Conservation (phyloP, 2,113 vertebrate genomes). For the Irena cyanogastra region DNA sequence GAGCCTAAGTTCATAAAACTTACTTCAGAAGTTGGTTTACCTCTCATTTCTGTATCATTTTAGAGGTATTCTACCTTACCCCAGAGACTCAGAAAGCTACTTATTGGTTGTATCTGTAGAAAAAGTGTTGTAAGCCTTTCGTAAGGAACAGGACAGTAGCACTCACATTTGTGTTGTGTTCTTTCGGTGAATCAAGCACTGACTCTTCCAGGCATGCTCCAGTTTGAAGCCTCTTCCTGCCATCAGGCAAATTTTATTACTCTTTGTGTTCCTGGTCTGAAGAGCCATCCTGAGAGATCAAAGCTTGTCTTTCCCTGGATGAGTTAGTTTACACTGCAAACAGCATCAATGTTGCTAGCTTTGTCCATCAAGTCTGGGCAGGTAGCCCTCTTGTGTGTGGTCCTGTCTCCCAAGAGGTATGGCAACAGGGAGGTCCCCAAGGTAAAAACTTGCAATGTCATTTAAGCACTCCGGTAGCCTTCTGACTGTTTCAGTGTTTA, state of each 20-base stretch:
- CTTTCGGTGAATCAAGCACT: neutral
- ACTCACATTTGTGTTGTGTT: neutral
- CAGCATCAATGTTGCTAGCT: neutral
- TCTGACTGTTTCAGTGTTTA: neutral
- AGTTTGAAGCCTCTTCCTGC: neutral
- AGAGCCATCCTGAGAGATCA: neutral
- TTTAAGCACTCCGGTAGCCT: neutral
- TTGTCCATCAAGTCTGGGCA: neutral
- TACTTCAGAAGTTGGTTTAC: neutral
- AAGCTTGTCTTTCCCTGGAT: neutral
- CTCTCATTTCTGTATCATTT: neutral
- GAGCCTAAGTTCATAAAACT: neutral
- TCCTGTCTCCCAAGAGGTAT: accelerated
- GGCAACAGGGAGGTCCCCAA: neutral
- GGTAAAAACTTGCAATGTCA: neutral
- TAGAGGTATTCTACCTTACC: neutral
- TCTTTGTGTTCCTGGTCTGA: neutral
- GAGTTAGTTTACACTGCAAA: neutral
- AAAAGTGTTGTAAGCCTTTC: neutral
- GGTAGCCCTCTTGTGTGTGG: neutral
- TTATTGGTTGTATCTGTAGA: neutral
- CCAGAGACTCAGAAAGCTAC: neutral
- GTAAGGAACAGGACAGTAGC: neutral
- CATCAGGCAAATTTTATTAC: neutral
- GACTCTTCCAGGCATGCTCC: neutral